These are phyloP conservation scores for Galeopterus variegatus DNA, from an alignment of 2,113 vertebrate genomes.

Conservation along the genomic window DNA sequence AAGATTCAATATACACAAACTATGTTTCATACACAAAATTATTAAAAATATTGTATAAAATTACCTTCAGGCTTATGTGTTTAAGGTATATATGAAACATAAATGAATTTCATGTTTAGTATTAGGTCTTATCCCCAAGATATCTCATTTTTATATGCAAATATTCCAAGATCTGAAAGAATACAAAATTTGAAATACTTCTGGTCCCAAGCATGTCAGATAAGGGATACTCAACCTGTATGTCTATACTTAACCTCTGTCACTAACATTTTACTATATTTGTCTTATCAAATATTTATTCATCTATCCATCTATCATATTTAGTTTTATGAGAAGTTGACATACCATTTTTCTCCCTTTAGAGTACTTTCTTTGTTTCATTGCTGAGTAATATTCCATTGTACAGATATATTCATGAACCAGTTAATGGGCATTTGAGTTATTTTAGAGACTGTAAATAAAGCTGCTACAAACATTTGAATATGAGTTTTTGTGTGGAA, in stretches of 20 bases:
- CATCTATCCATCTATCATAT: not conserved
- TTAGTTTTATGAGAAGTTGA: not conserved
- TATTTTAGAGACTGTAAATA: not conserved
- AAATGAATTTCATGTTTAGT: too few species aligned
- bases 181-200: too few species aligned
- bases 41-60: too few species aligned
- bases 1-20: too few species aligned
- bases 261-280: not conserved
- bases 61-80: too few species aligned
- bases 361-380: not conserved
- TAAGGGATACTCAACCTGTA: not conserved
- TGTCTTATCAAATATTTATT: not conserved
- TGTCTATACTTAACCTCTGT: not conserved
- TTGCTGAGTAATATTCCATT: conserved; percentile 2
- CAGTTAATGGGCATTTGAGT: not conserved
- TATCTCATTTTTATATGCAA: too few species aligned
- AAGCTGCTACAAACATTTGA: not conserved
- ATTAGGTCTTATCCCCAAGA: too few species aligned
- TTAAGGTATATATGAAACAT: too few species aligned
- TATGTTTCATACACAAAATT: too few species aligned
- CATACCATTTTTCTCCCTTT: not conserved
- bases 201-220: too few species aligned
- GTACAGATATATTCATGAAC: not conserved
- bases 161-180: too few species aligned
- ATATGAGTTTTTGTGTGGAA: not conserved